Evolutionary conservation across 2,888 invertebrate species (phyloP).

Genomic region (Leptinotarsa haldemani): DNA sequence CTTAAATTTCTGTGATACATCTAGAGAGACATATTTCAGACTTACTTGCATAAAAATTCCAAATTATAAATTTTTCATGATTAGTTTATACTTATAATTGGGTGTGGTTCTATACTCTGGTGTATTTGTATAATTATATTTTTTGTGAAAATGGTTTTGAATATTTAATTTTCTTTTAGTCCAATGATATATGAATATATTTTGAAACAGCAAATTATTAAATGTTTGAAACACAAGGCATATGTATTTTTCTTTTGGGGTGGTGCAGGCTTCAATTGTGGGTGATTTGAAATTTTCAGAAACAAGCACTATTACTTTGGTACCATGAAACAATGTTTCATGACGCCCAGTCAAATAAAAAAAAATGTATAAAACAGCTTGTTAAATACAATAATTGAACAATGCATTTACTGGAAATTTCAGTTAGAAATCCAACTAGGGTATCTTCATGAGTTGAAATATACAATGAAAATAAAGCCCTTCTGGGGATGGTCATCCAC

Average conservation of each 20-base stretch:
- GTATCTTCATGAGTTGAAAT: no score
- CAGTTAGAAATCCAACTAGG: no score
- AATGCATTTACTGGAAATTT: no score
- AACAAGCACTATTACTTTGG: no score
- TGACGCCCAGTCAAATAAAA: no score
- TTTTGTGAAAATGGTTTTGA: background rate
- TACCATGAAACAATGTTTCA: no score
- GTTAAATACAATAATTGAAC: no score
- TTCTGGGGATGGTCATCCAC: no score
- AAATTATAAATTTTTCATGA: background rate
- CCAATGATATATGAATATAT: conserved; percentile 4
- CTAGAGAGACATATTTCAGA: background rate
- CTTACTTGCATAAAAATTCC: conserved; percentile 1
- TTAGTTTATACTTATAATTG: conserved; percentile 12
- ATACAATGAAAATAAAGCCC: no score
- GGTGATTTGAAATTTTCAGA: no score
- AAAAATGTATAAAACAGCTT: no score
- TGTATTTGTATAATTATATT: conserved; percentile 9
- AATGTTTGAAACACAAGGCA: background rate
- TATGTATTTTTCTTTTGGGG: background rate
- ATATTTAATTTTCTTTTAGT: conserved; percentile 9
- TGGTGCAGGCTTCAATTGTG: no score
- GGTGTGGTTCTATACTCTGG: conserved; percentile 13
- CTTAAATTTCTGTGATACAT: conserved; percentile 12
- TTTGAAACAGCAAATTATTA: conserved; percentile 10